Evolutionary conservation across 2,888 invertebrate species (phyloP), one percentile per base, ranked within the genome.

Genomic region (Alitta virens): DNA sequence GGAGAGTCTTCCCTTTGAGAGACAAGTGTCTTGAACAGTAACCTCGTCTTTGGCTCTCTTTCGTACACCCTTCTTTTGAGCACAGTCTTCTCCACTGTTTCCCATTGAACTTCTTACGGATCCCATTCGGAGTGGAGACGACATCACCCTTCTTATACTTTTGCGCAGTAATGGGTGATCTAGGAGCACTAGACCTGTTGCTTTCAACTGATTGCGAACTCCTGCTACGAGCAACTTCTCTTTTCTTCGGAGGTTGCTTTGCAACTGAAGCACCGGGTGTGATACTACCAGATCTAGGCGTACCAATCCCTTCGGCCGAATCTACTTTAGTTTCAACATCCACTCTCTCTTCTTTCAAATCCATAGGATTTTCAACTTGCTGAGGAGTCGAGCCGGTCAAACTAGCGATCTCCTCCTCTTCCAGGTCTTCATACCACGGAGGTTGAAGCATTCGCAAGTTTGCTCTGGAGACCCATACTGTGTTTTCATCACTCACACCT

Each of bases 41-140:
- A 43, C 99, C 98, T 71, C 96, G 87, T 43, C 98, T 86, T 84
- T 99, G 98, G 77, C 97, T 97, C 86, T 99, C 98, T 85, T 94
- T 94, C 42, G 90, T 90, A 84, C 97, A 98, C 61, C 92, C 92
- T 76, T 93, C 92, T 82, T 92, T 92, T 64, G 95, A 95, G 85
- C 98, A 99, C 68, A 99, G 87, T 74, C 98, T 87, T 67, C 98
- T 87, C 99, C 98, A 99, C 82, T 99, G 99, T 84, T 99, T 99
- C 42, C 99, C 99, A 85, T 99, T 99, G 84, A 95, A 99, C 85
- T 98, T 99, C 85, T 99, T 99, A 16, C 97, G 86, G 74, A 99
- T 95, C 69, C 98, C 98, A 74, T 91, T 93, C 2, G 94, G 92
- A 55, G 93, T 93, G 2, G 91, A 89, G 40, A 94, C 93, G 62